phyloP scores from a whole-genome alignment of 2,888 invertebrate species.

The Himalopsyche anomala region DNA sequence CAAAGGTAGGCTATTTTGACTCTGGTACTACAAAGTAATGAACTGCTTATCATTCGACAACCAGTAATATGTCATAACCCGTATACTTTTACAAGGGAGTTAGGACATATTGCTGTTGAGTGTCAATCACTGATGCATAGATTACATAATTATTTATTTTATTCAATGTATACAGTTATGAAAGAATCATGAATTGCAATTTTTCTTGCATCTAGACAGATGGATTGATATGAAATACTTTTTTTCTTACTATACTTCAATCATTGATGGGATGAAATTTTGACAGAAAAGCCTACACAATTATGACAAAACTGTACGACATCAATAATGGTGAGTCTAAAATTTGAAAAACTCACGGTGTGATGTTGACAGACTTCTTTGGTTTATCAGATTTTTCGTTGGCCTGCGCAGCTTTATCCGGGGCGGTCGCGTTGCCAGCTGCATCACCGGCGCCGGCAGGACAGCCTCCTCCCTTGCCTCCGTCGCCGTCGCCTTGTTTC shows the following conservation, averaged over 20 bases:
- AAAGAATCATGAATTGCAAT: no score
- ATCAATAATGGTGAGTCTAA: not conserved
- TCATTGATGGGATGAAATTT: slow-evolving; percentile 39
- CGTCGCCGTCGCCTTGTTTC: slow-evolving; percentile 56
- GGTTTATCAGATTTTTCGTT: slow-evolving; percentile 72
- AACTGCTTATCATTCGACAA: no score
- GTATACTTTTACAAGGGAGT: no score
- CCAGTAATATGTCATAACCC: no score
- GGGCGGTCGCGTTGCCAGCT: slow-evolving; percentile 45
- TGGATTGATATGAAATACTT: no score
- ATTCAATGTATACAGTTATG: not conserved
- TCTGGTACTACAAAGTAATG: no score
- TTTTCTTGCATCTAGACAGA: no score
- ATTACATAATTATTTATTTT: not conserved
- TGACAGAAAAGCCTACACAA: slow-evolving; percentile 7
- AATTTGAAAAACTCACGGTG: slow-evolving; percentile 77
- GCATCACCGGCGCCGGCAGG: slow-evolving; percentile 45
- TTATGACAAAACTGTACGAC: not conserved
- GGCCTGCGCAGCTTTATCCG: slow-evolving; percentile 68
- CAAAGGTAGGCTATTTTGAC: no score
- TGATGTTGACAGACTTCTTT: slow-evolving; percentile 77
- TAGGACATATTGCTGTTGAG: no score
- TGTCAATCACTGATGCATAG: not conserved
- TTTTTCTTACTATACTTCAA: not conserved
- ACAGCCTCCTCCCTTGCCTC: slow-evolving; percentile 69